phyloP scores from a whole-genome alignment of 92 coral and sea anemone species.

The Phenganax marumi region DNA sequence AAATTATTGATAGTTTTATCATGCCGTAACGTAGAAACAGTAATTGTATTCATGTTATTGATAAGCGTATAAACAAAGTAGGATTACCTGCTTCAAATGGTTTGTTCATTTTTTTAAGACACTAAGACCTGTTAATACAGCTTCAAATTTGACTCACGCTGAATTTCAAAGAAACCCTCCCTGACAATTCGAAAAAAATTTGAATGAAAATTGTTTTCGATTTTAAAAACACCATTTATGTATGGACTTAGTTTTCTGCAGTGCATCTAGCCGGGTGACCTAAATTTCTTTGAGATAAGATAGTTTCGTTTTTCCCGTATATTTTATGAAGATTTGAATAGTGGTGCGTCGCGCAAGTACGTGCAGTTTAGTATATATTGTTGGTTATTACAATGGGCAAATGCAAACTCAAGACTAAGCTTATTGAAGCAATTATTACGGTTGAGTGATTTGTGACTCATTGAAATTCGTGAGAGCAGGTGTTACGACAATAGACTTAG shows the following conservation, averaged over 20 bases:
- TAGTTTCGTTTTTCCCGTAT: neutral
- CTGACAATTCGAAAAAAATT: neutral
- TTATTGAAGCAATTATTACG: conserved; percentile 43
- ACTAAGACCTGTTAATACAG: conserved; percentile 22
- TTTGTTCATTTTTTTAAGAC: conserved; percentile 12
- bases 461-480: conserved; percentile 43
- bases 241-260: too few relatives aligned
- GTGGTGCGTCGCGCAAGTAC: neutral
- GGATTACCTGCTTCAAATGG: conserved; percentile 28
- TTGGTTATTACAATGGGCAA: conserved; percentile 18
- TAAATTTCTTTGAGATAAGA: neutral
- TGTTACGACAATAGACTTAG: conserved; percentile 46
- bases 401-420: conserved; percentile 19
- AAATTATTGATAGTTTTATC: neutral
- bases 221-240: too few relatives aligned
- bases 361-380: neutral
- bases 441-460: conserved; percentile 43
- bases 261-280: neutral
- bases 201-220: neutral
- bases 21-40: conserved; percentile 29
- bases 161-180: neutral
- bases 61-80: conserved; percentile 26
- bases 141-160: neutral
- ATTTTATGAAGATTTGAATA: neutral
- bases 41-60: conserved; percentile 28